Base-by-base conservation (phyloP, 2,888 invertebrate species). In the Sesia bembeciformis region DNA sequence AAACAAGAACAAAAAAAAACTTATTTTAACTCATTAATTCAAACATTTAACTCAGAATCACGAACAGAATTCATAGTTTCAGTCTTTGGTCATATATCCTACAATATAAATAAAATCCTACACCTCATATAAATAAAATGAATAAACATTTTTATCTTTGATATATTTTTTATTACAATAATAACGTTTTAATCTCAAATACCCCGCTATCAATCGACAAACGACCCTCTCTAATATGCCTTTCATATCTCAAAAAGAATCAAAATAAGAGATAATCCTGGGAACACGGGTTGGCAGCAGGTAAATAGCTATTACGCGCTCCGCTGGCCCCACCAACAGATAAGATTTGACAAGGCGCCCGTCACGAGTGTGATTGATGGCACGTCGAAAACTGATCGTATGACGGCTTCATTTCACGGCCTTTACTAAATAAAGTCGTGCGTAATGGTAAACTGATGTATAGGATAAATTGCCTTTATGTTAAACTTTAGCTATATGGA, bases 221-320 rank as follows among this genome's bases (percentile, higher is more conserved):
- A 61, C 65, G 66, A 66, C 72, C 79, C 76, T 65, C 64, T 67
- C 69, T 77, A 79, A 81, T 79, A 77, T 72, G 62, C 64, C 65
- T 72, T 68, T 68, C 67, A 68, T 72, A 77, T 74, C 71, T 65
- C 63, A 75, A 72, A 80, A 79, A 78, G 78, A 80, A 84, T 80
- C 80, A 78, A 78, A 78, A 77, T 75, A 74, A 62, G 67, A 73
- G 78, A 85, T 85, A 81, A 87, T 86, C 81, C 76, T 56, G 58
- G 61, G 74, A 71, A 75, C 72, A 74, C 65, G 72, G 70, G 68
- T 69, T 65, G 67, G 68, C 69, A 62, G 60, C 77, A 87, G 87
- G 88, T 88, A 87, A 87, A 82, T 87, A 87, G 84, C 87, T 86
- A 89, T 89, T 86, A 88, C 75, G 56, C 85, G 88, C 84, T 85